Evolutionary conservation across 1,140 invertebrate species (phyloP), one percentile per base, ranked within the genome.

Genomic region (Drosophila busckii): DNA sequence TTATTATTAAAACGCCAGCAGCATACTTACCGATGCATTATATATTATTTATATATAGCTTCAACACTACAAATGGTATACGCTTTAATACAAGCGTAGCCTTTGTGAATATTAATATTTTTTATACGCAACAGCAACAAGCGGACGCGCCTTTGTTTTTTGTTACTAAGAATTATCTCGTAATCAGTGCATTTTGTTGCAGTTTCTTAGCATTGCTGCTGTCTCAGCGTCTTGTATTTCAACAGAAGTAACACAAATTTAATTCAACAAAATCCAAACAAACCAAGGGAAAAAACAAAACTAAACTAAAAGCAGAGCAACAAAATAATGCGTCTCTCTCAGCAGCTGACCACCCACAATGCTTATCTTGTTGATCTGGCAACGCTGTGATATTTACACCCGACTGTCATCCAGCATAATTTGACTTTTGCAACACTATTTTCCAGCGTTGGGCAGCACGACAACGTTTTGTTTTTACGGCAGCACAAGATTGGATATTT

Each of bases 261-360:
- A 38, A 60, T 64, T 42, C 22, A 45, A 38, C 15, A 41, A 23
- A 53, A 78, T 48, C 40, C 23, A 37, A 42, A 40, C 15, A 65
- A 70, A 61, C 34, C 20, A 35, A 52, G n/a, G 9, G n/a, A 25
- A 12, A 32, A 61, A 41, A 41, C 10, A 42, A 67, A 71, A 80
- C 37, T 15, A 48, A 71, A 67, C 56, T 41, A 61, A 61, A 70
- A 19, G 46, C 12, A 49, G 41, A 45, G 49, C 56, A 61, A 55
- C 58, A 61, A 61, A 61, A n/a, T n/a, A n/a, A n/a, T n/a, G n/a
- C n/a, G n/a, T n/a, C n/a, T n/a, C n/a, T n/a, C n/a, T n/a, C n/a
- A n/a, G n/a, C n/a, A n/a, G n/a, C n/a, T n/a, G n/a, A n/a, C n/a
- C n/a, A n/a, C n/a, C n/a, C n/a, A n/a, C n/a, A n/a, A n/a, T n/a